Percentiles rank a stretch among this genome's conserved stretches.
phyloP scores from a whole-genome alignment of 2,113 vertebrate genomes.

The Numenius arquata region DNA sequence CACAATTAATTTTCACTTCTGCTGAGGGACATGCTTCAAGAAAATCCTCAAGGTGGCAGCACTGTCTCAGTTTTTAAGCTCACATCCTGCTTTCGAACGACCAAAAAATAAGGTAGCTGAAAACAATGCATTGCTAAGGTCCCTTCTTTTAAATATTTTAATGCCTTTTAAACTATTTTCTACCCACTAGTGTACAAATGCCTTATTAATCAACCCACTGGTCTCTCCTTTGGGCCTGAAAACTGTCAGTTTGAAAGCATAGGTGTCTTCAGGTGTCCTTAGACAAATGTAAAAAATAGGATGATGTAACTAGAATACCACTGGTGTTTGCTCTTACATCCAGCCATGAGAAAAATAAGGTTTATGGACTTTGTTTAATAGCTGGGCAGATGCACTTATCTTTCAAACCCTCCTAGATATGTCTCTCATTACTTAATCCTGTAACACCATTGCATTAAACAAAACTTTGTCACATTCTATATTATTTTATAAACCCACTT shows the following conservation, averaged over 20 bases:
- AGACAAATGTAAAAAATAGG: neutral
- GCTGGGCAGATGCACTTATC: neutral
- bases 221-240: neutral
- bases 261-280: neutral
- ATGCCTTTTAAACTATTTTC: neutral
- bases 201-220: neutral
- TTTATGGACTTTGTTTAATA: neutral
- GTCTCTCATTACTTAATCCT: neutral
- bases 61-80: conserved; percentile 52
- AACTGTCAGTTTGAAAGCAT: neutral
- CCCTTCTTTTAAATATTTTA: neutral
- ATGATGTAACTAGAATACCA: neutral
- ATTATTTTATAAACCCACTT: neutral
- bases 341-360: neutral
- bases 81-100: accelerated
- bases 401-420: neutral
- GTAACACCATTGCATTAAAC: neutral
- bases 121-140: neutral
- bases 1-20: neutral
- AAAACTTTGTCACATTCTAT: neutral
- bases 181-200: neutral
- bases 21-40: neutral
- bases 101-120: neutral
- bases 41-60: conserved; percentile 73
- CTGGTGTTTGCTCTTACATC: neutral